Percentiles rank a stretch among this genome's conserved stretches.
Conservation (phyloP, 2,113 vertebrate species). For the Phycodurus eques region DNA sequence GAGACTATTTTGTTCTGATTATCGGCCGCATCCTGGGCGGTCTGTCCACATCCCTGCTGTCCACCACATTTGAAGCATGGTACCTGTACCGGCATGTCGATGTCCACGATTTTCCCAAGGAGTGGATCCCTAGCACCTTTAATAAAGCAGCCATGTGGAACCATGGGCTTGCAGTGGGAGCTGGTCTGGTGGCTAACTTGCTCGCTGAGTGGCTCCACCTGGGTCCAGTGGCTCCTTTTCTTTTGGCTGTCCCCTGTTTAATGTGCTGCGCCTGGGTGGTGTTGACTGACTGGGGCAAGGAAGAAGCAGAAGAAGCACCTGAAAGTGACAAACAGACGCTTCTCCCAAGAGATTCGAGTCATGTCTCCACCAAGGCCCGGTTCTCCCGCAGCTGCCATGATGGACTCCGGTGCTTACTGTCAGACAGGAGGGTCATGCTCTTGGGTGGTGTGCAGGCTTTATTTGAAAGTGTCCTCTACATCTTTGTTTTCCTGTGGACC, state of each 20-base stretch:
- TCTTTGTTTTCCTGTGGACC: conserved; percentile 94
- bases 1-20: conserved; percentile 86
- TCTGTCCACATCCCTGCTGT: conserved; percentile 84
- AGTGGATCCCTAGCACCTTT: conserved; percentile 89
- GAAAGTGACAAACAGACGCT: conserved; percentile 52
- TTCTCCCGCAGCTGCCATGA: conserved; percentile 80
- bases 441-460: conserved; percentile 87
- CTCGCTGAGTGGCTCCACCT: conserved; percentile 84
- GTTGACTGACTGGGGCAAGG: conserved; percentile 83
- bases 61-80: conserved; percentile 88
- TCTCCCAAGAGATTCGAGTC: conserved; percentile 38
- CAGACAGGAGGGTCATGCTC: conserved; percentile 83
- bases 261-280: conserved; percentile 77
- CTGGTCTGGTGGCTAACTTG: conserved; percentile 83
- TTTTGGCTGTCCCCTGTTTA: conserved; percentile 83
- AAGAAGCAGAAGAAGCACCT: conserved; percentile 66
- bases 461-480: conserved; percentile 91
- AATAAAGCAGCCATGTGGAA: conserved; percentile 84
- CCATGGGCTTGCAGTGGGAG: conserved; percentile 80
- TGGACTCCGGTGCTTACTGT: conserved; percentile 82
- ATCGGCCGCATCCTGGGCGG: conserved; percentile 84
- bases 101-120: conserved; percentile 83
- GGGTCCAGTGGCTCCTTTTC: conserved; percentile 88
- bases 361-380: conserved; percentile 48
- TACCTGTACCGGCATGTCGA: conserved; percentile 84